Evolutionary conservation across 2,888 invertebrate genomes (phyloP).

Genomic region (Drosophila gaucha): DNA sequence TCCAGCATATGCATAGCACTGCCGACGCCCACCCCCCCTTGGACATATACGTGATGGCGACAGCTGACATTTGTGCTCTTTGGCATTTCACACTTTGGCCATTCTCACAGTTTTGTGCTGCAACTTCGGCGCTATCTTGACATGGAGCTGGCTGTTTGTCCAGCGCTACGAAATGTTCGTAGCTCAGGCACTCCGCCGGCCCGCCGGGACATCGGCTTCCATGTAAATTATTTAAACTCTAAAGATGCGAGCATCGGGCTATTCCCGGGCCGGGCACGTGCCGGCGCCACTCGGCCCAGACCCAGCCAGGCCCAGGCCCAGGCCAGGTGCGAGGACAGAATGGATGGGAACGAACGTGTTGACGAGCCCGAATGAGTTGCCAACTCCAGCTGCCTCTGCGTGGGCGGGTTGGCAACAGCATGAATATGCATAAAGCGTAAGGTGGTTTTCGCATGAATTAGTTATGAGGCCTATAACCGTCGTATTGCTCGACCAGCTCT

Average conservation of each 20-base stretch:
- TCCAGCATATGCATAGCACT: background rate
- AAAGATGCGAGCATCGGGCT: slow-evolving; percentile 28
- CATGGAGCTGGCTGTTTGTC: slow-evolving; percentile 5
- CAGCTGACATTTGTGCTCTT: slow-evolving; percentile 37
- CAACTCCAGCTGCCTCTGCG: slow-evolving; percentile 3
- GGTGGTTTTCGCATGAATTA: slow-evolving; percentile 63
- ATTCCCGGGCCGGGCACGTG: slow-evolving; percentile 25
- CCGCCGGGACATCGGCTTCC: slow-evolving; percentile 23
- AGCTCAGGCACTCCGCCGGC: background rate
- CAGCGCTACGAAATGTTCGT: slow-evolving; percentile 7
- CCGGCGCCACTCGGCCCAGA: slow-evolving; percentile 3
- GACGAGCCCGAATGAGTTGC: slow-evolving; percentile 45
- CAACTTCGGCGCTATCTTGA: slow-evolving; percentile 10
- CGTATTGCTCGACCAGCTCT: slow-evolving; percentile 33
- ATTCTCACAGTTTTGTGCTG: slow-evolving; percentile 29
- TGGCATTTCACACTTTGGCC: slow-evolving; percentile 40
- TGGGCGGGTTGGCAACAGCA: slow-evolving; percentile 31
- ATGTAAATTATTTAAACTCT: slow-evolving; percentile 51
- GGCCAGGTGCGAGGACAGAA: slow-evolving; percentile 20
- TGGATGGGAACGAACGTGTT: slow-evolving; percentile 34
- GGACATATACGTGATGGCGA: slow-evolving; percentile 26
- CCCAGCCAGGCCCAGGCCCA: too few species aligned
- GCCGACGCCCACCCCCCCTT: background rate
- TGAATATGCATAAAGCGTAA: slow-evolving; percentile 67
- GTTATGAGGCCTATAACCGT: slow-evolving; percentile 54